A percentile compares a stretch with the other conserved stretches of the same genome.
Evolutionary conservation across 2,113 vertebrate genomes (phyloP).

Genomic region (Prochilodus magdalenae): DNA sequence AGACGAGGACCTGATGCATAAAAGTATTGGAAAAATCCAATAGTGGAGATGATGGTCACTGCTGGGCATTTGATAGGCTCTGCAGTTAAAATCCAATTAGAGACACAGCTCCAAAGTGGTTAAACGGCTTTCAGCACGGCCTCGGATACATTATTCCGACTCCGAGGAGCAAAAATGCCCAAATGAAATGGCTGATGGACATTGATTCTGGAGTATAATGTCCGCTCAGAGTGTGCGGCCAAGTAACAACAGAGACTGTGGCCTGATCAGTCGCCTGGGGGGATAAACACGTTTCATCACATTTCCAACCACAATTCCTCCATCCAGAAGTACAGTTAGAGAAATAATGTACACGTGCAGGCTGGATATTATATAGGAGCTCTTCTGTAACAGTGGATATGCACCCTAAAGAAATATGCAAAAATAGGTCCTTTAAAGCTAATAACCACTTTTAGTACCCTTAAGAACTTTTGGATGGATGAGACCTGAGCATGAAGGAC

Average conservation of each 20-base stretch:
- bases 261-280: not conserved
- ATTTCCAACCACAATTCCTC: not conserved
- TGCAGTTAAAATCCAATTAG: conserved; percentile 73
- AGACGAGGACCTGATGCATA: conserved; percentile 62
- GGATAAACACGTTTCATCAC: conserved; percentile 13
- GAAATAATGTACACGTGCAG: not conserved
- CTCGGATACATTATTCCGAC: conserved; percentile 68
- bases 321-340: not conserved
- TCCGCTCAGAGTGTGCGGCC: conserved; percentile 6
- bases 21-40: conserved; percentile 72
- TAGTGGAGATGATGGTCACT: conserved; percentile 68
- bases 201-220: conserved; percentile 56
- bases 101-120: conserved; percentile 65
- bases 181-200: conserved; percentile 59
- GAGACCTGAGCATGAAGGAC: no score
- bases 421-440: no score
- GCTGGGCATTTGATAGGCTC: conserved; percentile 65
- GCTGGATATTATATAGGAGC: not conserved
- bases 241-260: conserved; percentile 2
- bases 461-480: no score
- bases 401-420: no score
- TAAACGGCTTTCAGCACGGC: conserved; percentile 66
- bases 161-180: conserved; percentile 65
- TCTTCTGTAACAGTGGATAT: not conserved
- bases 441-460: no score